Percentiles rank a stretch among this genome's conserved stretches.
Evolutionary conservation across 92 coral and sea anemone species (phyloP).

Genomic region (Galaxea fascicularis): DNA sequence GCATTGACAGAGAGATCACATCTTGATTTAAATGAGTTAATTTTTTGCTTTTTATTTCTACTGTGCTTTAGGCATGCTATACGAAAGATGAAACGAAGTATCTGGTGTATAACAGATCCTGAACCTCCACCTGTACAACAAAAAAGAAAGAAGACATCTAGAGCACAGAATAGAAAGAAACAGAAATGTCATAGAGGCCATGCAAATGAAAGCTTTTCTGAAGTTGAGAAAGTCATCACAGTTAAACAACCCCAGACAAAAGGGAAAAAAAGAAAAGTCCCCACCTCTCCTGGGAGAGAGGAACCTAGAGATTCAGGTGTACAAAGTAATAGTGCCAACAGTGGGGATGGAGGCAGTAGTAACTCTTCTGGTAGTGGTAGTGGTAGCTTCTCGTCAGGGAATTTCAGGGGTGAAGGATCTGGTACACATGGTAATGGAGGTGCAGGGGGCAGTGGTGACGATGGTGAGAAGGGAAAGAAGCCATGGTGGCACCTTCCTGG

Average conservation of each 20-base stretch:
- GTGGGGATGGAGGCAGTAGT: constrained; percentile 1
- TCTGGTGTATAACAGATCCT: constrained; percentile 17
- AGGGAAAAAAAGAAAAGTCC: background rate
- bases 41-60: background rate
- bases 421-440: background rate
- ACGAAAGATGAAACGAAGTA: constrained; percentile 6
- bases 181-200: background rate
- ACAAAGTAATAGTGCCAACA: background rate
- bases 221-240: background rate
- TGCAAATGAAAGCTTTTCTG: background rate
- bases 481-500: background rate
- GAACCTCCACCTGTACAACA: background rate
- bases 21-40: no score
- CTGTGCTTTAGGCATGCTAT: constrained; percentile 16
- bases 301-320: constrained; percentile 37
- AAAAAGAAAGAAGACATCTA: background rate
- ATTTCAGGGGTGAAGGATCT: background rate
- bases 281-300: background rate
- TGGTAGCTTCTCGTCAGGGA: background rate
- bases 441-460: background rate
- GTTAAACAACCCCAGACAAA: background rate
- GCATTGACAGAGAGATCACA: no score
- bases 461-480: background rate
- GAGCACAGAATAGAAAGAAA: constrained; percentile 2
- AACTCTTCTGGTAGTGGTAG: constrained; percentile 4